These are phyloP conservation scores for Suricata suricatta DNA, from an alignment of 2,113 vertebrate genomes.

Conservation along the genomic window DNA sequence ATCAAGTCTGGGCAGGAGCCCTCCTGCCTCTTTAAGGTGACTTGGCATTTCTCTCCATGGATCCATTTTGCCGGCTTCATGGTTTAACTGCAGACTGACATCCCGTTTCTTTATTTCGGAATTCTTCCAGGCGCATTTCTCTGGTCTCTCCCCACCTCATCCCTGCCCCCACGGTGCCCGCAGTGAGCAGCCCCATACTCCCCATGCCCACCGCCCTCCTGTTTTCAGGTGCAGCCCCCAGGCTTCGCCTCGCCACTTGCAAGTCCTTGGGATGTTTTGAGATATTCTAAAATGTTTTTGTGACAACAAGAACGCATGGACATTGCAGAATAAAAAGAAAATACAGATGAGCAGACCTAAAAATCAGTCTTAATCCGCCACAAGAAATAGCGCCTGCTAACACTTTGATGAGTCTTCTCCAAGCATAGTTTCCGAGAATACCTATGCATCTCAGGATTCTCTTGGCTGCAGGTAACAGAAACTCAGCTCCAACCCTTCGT, in stretches of 20 bases:
- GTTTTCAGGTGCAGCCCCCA: neutral
- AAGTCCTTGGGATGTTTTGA: neutral
- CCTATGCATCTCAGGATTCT: neutral
- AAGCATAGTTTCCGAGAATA: neutral
- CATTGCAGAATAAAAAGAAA: slow-evolving; percentile 20
- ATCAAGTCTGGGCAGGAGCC: neutral
- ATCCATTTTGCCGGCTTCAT: slow-evolving; percentile 60
- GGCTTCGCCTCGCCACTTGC: neutral
- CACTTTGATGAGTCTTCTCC: neutral
- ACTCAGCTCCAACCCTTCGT: neutral
- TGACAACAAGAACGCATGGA: neutral
- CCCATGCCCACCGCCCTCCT: fast-evolving
- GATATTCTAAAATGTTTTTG: neutral
- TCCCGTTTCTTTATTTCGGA: neutral
- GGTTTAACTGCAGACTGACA: neutral
- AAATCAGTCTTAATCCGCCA: neutral
- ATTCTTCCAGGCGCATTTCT: neutral
- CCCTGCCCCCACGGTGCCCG: neutral
- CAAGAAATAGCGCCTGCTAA: neutral
- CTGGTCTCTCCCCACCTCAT: neutral
- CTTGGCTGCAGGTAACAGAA: neutral
- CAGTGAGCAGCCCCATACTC: neutral
- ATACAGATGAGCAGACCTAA: neutral
- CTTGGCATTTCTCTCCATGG: slow-evolving; percentile 69
- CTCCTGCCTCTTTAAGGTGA: slow-evolving; percentile 78